Base-by-base conservation (phyloP, 2,797 vertebrate species). In the Phrynocephalus guinanensis region DNA sequence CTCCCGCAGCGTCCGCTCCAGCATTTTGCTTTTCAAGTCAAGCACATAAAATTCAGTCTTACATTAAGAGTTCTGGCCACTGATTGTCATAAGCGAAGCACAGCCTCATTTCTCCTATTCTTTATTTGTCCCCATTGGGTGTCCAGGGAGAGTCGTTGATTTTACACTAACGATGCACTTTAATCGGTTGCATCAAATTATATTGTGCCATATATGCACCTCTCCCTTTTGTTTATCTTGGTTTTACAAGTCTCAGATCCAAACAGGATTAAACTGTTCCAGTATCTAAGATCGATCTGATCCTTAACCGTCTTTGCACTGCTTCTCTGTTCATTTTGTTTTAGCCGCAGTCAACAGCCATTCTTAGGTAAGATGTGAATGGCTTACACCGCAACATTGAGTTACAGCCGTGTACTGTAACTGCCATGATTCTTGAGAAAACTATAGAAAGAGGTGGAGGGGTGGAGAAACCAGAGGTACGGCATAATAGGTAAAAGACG, bases 351-450 rank as follows among this genome's bases (percentile, higher is more conserved):
- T 95, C 92, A 91, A 91, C 92, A 79, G 93, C 93, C 90, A 79
- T 66, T 79, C 50, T 79, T 84, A 70, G 52, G 56, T 67, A 93
- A 94, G 72, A 91, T 93, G 92, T 92, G 90, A 90, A 93, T 75
- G 93, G 92, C 91, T 71, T 83, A 94, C 94, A 95, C 38, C 94
- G 94, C 94, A 95, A 92, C 92, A 90, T 94, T 93, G 88, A 85
- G 66, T 94, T 95, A 93, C 93, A 93, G 93, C 93, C 89, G 94
- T 92, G 90, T 93, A 93, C 93, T 94, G 92, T 94, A 94, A 92
- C 90, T 82, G 84, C 87, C 88, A 77, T 90, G 94, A 86, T 92
- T 95, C 91, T 92, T 90, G 88, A 89, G 92, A 93, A 92, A 89
- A 94, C 92, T 94, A 95, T 94, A 94, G 91, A 90, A 90, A 68